These are phyloP conservation scores for Agrotis clavis DNA, from an alignment of 2,888 invertebrate genomes.

Conservation along the genomic window DNA sequence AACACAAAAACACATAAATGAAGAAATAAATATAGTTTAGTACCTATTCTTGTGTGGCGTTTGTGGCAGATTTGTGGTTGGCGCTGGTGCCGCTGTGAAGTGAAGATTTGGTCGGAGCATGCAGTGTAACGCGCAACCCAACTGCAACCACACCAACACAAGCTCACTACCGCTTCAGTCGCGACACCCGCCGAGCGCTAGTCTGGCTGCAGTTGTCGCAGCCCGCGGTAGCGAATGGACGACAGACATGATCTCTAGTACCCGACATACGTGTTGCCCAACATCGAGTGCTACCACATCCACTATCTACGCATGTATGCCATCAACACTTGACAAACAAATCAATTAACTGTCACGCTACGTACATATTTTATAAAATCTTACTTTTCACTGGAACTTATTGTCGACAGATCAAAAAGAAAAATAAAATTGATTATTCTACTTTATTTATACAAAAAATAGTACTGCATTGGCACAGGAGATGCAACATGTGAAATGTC, in stretches of 20 bases:
- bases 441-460: conserved; percentile 66
- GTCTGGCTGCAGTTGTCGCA: conserved; percentile 73
- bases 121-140: conserved; percentile 97
- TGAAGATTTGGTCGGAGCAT: conserved; percentile 94
- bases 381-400: conserved; percentile 64
- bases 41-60: conserved; percentile 91
- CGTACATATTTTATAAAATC: conserved; percentile 60
- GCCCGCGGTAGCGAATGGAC: conserved; percentile 57
- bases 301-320: conserved; percentile 86
- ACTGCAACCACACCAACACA: conserved; percentile 95
- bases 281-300: conserved; percentile 85
- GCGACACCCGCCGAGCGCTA: conserved; percentile 55
- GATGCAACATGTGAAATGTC: conserved; percentile 83
- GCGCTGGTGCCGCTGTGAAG: conserved; percentile 91
- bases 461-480: conserved; percentile 79
- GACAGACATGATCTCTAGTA: conserved; percentile 59
- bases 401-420: conserved; percentile 58
- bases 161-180: conserved; percentile 85
- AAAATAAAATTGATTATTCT: conserved; percentile 64
- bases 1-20: conserved; percentile 90
- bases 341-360: conserved; percentile 82
- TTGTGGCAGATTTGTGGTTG: conserved; percentile 90
- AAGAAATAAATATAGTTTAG: conserved; percentile 88
- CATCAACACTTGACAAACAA: conserved; percentile 83
- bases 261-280: conserved; percentile 53